Evolutionary conservation across 2,888 invertebrate genomes (phyloP), one percentile per base, ranked within the genome.

Genomic region (Creontiades dilutus): DNA sequence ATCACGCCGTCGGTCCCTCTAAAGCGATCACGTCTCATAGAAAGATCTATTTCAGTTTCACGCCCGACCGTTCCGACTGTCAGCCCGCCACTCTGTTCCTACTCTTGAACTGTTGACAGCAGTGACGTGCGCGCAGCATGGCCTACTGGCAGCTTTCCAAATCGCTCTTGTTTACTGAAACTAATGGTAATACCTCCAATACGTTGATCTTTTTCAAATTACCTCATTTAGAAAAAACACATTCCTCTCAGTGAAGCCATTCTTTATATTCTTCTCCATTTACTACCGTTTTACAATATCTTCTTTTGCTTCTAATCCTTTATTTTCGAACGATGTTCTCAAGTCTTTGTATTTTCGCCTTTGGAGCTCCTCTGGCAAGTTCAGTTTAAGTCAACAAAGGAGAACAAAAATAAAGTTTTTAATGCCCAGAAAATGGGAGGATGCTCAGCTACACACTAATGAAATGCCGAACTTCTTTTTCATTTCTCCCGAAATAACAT

Each of bases 131-230:
- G 61, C 23, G 5, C 28, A 85, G 85, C 85, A 85, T 61, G 85
- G 47, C 14, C 57, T 23, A 2, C 61, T 85, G 85, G 85, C 85
- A 27, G 0, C n/a, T n/a, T 16, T 37, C 85, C 85, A 85, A 57
- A 52, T n/a, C 55, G 86, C 46, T 13, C 55, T 48, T 85, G 85
- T 88, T 88, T 78, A 61, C 78, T n/a, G 61, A 76, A 78, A 78
- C 87, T 88, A 88, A 88, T 88, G 78, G 78, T 88, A 88, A 78
- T 88, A 76, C 14, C 12, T 19, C 76, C 76, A 48, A 75, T 75
- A 86, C 47, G 86, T 88, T 88, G 76, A 88, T 76, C 78, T 55
- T 88, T 88, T 88, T 52, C 19, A 78, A 88, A 88, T 78, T 78
- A 52, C 52, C 78, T 78, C 48, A 75, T 86, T 88, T 85, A 23